Conservation (phyloP, 2,888 invertebrate genomes). For the Cryptus armator region DNA sequence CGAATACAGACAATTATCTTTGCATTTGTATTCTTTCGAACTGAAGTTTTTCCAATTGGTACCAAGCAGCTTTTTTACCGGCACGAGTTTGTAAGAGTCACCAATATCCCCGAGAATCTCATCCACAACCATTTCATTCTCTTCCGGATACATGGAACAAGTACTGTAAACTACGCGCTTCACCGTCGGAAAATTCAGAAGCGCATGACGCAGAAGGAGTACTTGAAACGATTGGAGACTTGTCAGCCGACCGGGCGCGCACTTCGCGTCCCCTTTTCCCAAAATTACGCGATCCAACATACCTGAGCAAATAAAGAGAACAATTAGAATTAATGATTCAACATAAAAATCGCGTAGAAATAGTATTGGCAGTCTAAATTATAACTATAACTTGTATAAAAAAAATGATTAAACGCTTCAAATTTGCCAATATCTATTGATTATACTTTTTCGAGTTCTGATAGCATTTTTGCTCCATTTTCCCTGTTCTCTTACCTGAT, state of each 20-base stretch:
- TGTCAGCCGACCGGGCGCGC: slow-evolving; percentile 86
- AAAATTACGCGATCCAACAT: slow-evolving; percentile 87
- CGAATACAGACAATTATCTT: slow-evolving; percentile 92
- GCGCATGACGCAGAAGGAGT: slow-evolving; percentile 94
- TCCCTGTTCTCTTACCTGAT: slow-evolving; percentile 89
- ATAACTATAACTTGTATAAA: background rate
- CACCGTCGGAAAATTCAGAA: slow-evolving; percentile 93
- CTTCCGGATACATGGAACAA: slow-evolving; percentile 95
- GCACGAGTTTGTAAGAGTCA: slow-evolving; percentile 87
- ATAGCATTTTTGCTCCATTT: background rate
- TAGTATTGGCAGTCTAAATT: background rate
- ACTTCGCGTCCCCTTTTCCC: slow-evolving; percentile 85
- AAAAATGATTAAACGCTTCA: background rate
- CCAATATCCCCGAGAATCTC: slow-evolving; percentile 87
- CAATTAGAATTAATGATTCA: slow-evolving; percentile 1
- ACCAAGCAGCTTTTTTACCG: slow-evolving; percentile 87
- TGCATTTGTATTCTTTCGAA: slow-evolving; percentile 88
- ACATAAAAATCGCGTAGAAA: background rate
- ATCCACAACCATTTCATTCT: slow-evolving; percentile 96
- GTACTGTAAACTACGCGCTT: slow-evolving; percentile 98
- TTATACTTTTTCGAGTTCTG: background rate
- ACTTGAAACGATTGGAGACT: slow-evolving; percentile 93
- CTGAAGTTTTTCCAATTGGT: slow-evolving; percentile 90
- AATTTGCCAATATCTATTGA: background rate
- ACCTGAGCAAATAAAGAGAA: slow-evolving; percentile 84